These are phyloP conservation scores for Brachyptera putata DNA, from an alignment of 2,888 invertebrate species.

Conservation along the genomic window DNA sequence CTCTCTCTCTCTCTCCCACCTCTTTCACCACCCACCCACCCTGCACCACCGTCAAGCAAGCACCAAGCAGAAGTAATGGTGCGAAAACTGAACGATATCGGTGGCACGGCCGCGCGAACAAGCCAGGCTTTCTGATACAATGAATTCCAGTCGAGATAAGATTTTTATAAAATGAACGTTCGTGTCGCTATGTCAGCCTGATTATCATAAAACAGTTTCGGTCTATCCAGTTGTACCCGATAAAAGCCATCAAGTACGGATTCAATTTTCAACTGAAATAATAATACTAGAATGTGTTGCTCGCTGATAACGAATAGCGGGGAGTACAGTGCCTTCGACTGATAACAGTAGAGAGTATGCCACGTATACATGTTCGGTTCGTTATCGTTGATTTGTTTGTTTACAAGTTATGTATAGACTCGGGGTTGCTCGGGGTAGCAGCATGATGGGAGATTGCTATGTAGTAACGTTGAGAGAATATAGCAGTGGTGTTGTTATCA, in stretches of 20 bases:
- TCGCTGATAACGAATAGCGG: slow-evolving; percentile 42
- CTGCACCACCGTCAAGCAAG: neutral
- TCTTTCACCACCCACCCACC: neutral
- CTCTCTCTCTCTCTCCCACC: neutral
- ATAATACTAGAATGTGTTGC: slow-evolving; percentile 36
- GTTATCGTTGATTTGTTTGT: slow-evolving; percentile 1
- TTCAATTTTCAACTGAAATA: too few species aligned
- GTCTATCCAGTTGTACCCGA: slow-evolving; percentile 9
- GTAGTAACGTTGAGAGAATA: too few species aligned
- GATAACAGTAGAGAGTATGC: too few species aligned
- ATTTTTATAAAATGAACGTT: slow-evolving; percentile 28
- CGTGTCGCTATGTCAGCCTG: slow-evolving; percentile 21
- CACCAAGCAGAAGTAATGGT: slow-evolving; percentile 30
- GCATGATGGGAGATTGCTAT: too few species aligned
- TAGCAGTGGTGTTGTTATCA: too few species aligned
- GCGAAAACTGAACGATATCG: slow-evolving; percentile 32
- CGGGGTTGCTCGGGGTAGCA: neutral
- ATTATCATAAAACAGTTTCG: slow-evolving; percentile 21
- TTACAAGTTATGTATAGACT: slow-evolving; percentile 12
- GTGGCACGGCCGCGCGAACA: neutral
- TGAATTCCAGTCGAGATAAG: slow-evolving; percentile 30
- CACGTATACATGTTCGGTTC: slow-evolving; percentile 40
- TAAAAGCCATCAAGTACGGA: slow-evolving; percentile 10
- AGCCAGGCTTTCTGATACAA: slow-evolving; percentile 29
- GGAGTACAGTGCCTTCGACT: slow-evolving; percentile 42